Evolutionary conservation across 2,113 vertebrate genomes (phyloP).

Genomic region (Synodontis membranacea): DNA sequence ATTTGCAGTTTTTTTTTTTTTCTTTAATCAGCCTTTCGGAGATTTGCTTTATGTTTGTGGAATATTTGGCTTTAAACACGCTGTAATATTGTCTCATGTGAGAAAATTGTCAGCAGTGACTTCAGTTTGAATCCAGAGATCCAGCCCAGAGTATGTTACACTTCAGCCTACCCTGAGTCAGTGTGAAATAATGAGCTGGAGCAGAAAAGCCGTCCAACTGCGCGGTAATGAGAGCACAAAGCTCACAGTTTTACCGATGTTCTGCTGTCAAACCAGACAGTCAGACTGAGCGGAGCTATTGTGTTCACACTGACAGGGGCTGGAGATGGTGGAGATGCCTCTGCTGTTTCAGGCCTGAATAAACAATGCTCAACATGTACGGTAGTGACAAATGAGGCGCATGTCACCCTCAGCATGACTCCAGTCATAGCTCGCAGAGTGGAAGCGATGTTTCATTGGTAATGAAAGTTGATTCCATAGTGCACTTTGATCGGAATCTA

Average conservation of each 20-base stretch:
- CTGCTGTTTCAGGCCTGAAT: conserved; percentile 45
- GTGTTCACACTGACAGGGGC: conserved; percentile 49
- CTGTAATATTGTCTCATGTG: neutral
- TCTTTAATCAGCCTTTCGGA: neutral
- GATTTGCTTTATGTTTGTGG: neutral
- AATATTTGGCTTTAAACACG: neutral
- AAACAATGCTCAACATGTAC: conserved; percentile 51
- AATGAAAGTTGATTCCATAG: neutral
- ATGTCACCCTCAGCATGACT: conserved; percentile 30
- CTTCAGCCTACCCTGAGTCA: neutral
- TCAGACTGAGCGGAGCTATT: conserved; percentile 48
- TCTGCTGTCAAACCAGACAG: conserved; percentile 32
- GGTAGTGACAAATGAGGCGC: conserved; percentile 29
- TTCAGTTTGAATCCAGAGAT: neutral
- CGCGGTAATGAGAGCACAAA: neutral
- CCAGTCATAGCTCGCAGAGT: neutral
- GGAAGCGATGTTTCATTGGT: neutral
- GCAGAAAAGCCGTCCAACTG: conserved; percentile 8
- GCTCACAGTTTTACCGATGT: conserved; percentile 25
- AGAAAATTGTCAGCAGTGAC: neutral
- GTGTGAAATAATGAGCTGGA: conserved; percentile 17
- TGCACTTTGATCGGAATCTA: neutral
- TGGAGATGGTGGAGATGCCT: conserved; percentile 43
- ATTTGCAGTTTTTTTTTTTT: neutral
- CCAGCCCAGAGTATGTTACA: neutral